Percentiles rank a stretch among this genome's conserved stretches.
Evolutionary conservation across 2,888 invertebrate species (phyloP).

Genomic region (Drosophila rubida): DNA sequence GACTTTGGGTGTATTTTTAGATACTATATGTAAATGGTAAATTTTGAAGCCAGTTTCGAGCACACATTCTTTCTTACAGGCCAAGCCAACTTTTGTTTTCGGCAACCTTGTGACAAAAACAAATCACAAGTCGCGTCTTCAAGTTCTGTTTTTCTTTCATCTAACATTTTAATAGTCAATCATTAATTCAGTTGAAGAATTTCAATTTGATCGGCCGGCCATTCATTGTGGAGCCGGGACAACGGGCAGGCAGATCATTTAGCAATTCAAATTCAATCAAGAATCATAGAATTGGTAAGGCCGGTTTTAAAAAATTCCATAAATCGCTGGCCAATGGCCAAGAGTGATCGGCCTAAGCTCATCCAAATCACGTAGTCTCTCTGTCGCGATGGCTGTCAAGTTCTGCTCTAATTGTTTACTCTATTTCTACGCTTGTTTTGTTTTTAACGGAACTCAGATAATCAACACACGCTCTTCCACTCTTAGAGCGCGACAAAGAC

Average conservation of each 20-base stretch:
- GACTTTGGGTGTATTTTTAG: slow-evolving; percentile 57
- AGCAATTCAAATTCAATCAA: slow-evolving; percentile 79
- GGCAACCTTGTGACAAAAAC: slow-evolving; percentile 56
- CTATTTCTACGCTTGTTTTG: slow-evolving; percentile 69
- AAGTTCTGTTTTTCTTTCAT: slow-evolving; percentile 49
- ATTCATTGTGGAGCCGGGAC: slow-evolving; percentile 45
- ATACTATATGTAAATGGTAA: slow-evolving; percentile 19
- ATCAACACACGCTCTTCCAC: slow-evolving; percentile 62
- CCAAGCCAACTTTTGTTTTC: slow-evolving; percentile 59
- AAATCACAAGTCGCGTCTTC: slow-evolving; percentile 34
- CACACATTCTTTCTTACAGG: slow-evolving; percentile 31
- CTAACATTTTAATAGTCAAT: slow-evolving; percentile 46
- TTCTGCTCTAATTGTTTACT: slow-evolving; percentile 70
- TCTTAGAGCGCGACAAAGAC: slow-evolving; percentile 62
- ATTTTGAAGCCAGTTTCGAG: slow-evolving; percentile 11
- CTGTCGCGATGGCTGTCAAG: slow-evolving; percentile 38
- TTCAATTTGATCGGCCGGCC: slow-evolving; percentile 61
- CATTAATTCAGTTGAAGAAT: slow-evolving; percentile 72
- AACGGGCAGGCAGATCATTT: slow-evolving; percentile 52
- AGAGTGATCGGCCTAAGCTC: slow-evolving; percentile 26
- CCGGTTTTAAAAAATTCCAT: slow-evolving; percentile 44
- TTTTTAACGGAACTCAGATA: slow-evolving; percentile 67
- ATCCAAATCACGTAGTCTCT: slow-evolving; percentile 69
- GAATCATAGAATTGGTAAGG: slow-evolving; percentile 37
- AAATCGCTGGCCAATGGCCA: slow-evolving; percentile 22